Evolutionary conservation across 2,888 invertebrate genomes (phyloP), one percentile per base, ranked within the genome.

Genomic region (Pogonocherus hispidulus): DNA sequence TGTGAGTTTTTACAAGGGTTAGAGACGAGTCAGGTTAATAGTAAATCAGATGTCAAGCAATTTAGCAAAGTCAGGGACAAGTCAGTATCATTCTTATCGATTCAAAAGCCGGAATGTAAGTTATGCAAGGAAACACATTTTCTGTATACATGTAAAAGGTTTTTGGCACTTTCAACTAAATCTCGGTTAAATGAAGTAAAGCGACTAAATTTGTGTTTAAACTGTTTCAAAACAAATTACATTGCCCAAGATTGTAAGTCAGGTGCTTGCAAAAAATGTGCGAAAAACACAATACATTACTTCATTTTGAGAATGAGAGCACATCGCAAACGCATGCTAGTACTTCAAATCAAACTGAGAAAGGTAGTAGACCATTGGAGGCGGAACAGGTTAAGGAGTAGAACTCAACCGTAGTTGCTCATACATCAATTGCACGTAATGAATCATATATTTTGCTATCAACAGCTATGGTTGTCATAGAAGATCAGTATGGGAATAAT

Each of bases 401-500:
- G 27, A 18, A 8, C 5, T 5, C 14, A 19, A 6, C 14, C 14
- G 1, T 32, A 19, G 14, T 18, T 1, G 35, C 35, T 16, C 27
- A 54, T 16, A n/a, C 59, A 9, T 16, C 16, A 35, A 19, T 5
- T 2, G 41, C 19, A 14, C 2, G 4, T 9, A 49, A 60, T 14
- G 22, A 20, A 22, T 11, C 18, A 22, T 49, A 62, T 8, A 55
- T 65, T 9, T 64, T 67, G 20, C 56, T 66, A 32, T 66, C 71
- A 22, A 71, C 71, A 1, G 69, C 66, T 9, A 16, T 62, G 9
- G 23, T 65, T n/a, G n/a, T n/a, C n/a, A n/a, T n/a, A n/a, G n/a
- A n/a, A n/a, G n/a, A n/a, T n/a, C n/a, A n/a, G n/a, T n/a, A n/a
- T n/a, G n/a, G n/a, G n/a, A 37, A 71, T 18, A 11, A 27, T 9